Conservation (phyloP, 2,113 vertebrate genomes). For the Globicephala melas region DNA sequence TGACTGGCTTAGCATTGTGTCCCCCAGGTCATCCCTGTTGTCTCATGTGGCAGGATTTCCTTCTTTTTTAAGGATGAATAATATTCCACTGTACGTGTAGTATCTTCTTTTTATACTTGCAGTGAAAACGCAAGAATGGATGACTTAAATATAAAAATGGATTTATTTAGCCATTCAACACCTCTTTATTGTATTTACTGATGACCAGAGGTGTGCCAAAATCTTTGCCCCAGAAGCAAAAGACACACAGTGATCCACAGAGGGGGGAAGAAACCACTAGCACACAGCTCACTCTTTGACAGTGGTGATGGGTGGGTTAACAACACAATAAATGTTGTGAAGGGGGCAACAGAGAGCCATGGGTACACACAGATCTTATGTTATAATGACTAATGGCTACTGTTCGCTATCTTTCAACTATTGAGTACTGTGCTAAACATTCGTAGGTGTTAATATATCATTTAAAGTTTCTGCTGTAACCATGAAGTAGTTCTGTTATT, state of each 20-base stretch:
- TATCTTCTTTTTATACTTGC: background rate
- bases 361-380: fast-evolving
- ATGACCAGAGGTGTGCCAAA: too few species aligned
- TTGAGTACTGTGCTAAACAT: background rate
- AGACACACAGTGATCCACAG: too few species aligned
- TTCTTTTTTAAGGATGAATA: background rate
- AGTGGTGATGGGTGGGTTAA: background rate
- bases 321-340: fast-evolving
- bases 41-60: background rate
- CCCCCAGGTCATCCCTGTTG: background rate
- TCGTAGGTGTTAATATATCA: background rate
- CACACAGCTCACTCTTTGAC: background rate
- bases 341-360: too few species aligned
- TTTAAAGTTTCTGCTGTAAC: background rate
- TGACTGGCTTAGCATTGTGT: too few species aligned
- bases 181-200: background rate
- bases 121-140: background rate
- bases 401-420: background rate
- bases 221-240: background rate
- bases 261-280: fast-evolving
- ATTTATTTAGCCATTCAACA: background rate
- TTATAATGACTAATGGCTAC: background rate
- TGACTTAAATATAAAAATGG: background rate
- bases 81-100: too few species aligned
- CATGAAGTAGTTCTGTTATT: background rate